Base-by-base conservation (phyloP, 2,113 vertebrate genomes). In the Bubo blakistoni region DNA sequence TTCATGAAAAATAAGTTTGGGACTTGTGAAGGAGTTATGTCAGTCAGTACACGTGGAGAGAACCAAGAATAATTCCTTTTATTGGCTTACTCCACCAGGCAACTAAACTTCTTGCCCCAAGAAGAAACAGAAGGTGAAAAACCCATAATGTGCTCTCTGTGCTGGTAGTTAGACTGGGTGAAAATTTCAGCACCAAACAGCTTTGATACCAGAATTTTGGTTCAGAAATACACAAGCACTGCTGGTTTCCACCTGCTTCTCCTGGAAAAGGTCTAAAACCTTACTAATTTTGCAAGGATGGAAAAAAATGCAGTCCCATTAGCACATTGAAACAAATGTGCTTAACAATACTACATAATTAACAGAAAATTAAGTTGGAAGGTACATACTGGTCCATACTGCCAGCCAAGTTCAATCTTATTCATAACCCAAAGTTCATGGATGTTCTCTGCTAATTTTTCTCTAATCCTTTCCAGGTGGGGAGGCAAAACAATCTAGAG, bases 351-450 rank as follows among this genome's bases (percentile, higher is more conserved):
- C 57, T 19, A 87, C 0, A 4, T 16, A 58, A 90, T 52, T 73
- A 83, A 88, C 8, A 90, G 49, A 92, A 95, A 82, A 52, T 29
- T 55, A 96, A 85, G 51, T 77, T 38, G 85, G 71, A 97, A 91
- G 66, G 22, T 96, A 98, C 98, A 83, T 98, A 99, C 99, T 82
- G 98, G 98, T 87, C 99, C 99, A 52, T 98, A 99, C 17, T 99
- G 99, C 99, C 99, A 99, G 85, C 99, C 99, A 90, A 99, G 98
- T 73, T 99, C 99, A 46, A 99, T 99, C 97, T 99, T 99, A 97
- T 99, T 99, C 99, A 99, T 99, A 92, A 99, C 99, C 99, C 99
- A 99, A 83, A 99, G 98, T 82, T 99, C 99, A 71, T 99, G 99
- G 95, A 99, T 99, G 95, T 99, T 99, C 91, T 99, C 99, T 59